Evolutionary conservation across 2,113 vertebrate species (phyloP).

Genomic region (Engraulis encrasicolus): DNA sequence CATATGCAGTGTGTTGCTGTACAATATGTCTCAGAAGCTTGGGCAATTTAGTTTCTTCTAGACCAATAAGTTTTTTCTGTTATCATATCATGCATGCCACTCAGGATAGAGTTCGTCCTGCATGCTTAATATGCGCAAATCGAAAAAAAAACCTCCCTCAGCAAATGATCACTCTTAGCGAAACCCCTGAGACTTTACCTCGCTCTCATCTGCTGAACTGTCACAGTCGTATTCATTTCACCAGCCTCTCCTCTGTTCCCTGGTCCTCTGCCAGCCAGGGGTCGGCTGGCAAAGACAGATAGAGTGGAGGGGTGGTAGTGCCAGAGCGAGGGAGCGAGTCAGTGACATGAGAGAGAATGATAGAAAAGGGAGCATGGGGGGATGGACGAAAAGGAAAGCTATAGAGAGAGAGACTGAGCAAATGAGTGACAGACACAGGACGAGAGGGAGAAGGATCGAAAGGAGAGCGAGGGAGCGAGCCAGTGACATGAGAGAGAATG

Average conservation of each 20-base stretch:
- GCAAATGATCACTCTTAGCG: not conserved
- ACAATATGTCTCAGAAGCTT: not conserved
- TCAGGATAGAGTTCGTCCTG: not conserved
- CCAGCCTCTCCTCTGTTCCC: not conserved
- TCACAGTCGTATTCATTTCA: slow-evolving; percentile 9
- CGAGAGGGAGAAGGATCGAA: slow-evolving; percentile 18
- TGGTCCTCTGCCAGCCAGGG: not conserved
- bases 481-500: not conserved
- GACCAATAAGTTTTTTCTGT: not conserved
- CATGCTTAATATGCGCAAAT: not conserved
- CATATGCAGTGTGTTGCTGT: too few species aligned
- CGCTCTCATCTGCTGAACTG: not conserved
- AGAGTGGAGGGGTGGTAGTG: not conserved
- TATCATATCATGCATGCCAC: not conserved
- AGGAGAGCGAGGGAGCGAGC: not conserved
- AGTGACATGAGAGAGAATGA: slow-evolving; percentile 6
- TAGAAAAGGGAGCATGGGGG: slow-evolving; percentile 18
- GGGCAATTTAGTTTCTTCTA: not conserved
- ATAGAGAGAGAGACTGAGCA: not conserved
- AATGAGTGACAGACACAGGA: slow-evolving; percentile 12
- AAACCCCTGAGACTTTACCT: not conserved
- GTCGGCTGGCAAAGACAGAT: not conserved
- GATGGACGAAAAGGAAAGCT: not conserved
- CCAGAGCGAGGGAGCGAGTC: slow-evolving; percentile 23
- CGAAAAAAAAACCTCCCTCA: not conserved